A percentile compares a stretch with the other conserved stretches of the same genome.
These are phyloP conservation scores for Typhlichthys eigenmanni DNA, from an alignment of 2,797 vertebrate species.

Conservation along the genomic window DNA sequence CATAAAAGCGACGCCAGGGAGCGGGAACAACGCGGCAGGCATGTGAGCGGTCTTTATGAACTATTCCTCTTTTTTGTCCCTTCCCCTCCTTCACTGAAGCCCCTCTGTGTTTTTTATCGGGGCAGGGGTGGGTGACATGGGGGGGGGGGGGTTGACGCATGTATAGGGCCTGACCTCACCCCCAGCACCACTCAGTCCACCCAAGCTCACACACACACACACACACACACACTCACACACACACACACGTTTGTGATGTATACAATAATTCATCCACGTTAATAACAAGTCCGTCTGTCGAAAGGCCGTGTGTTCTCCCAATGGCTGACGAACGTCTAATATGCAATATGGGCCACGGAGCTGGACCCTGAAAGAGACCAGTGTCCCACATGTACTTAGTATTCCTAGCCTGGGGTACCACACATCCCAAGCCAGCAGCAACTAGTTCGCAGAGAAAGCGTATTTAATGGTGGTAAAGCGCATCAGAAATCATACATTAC, in stretches of 20 bases:
- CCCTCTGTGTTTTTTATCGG: conserved; percentile 40
- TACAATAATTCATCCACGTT: conserved; percentile 48
- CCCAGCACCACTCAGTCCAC: not conserved
- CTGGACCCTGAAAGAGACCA: conserved; percentile 69
- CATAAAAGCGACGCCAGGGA: conserved; percentile 48
- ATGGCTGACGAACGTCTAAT: conserved; percentile 61
- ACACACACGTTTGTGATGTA: not conserved
- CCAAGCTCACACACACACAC: conserved; percentile 24
- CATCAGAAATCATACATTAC: no score
- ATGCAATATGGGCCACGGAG: conserved; percentile 43
- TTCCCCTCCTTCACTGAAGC: conserved; percentile 23
- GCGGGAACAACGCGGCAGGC: conserved; percentile 5
- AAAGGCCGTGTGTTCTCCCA: conserved; percentile 39
- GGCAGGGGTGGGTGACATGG: not conserved
- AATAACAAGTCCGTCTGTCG: conserved; percentile 71
- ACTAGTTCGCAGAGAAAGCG: conserved; percentile 11
- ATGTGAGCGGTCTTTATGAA: conserved; percentile 31
- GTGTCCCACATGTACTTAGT: conserved; percentile 68
- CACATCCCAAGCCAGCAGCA: conserved; percentile 28
- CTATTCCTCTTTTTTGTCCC: conserved; percentile 28
- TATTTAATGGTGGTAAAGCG: not conserved
- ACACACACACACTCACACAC: not conserved
- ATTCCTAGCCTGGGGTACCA: conserved; percentile 59
- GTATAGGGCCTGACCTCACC: not conserved
- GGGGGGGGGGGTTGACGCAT: conserved; percentile 48